phyloP scores from a whole-genome alignment of 2,113 vertebrate genomes.

The Calyptommatus sinebrachiatus region DNA sequence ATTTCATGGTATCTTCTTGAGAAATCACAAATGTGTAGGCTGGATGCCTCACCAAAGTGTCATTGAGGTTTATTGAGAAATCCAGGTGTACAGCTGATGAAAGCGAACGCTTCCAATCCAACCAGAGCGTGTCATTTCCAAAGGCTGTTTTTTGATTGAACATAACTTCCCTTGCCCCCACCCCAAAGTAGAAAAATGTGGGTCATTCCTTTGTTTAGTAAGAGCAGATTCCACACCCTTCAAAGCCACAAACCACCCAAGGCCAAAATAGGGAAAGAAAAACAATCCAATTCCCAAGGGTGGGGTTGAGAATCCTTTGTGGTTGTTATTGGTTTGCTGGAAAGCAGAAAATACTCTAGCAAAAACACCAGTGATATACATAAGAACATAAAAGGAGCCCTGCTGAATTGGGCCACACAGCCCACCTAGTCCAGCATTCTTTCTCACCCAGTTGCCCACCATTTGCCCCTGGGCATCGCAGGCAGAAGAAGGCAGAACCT shows the following conservation, averaged over 20 bases:
- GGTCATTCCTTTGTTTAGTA: slow-evolving; percentile 19
- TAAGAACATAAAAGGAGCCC: too few relatives aligned
- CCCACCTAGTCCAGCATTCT: too few relatives aligned
- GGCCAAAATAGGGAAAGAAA: background rate
- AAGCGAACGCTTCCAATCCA: background rate
- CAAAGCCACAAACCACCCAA: slow-evolving; percentile 14
- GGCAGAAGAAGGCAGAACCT: too few relatives aligned
- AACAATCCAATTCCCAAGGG: slow-evolving; percentile 4
- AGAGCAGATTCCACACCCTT: background rate
- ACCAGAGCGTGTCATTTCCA: slow-evolving; percentile 34
- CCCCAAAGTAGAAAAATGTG: slow-evolving; percentile 2
- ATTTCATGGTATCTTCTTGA: background rate
- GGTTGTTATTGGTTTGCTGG: background rate
- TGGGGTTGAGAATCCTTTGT: background rate
- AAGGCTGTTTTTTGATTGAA: slow-evolving; percentile 1
- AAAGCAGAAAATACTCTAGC: background rate
- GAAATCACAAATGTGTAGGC: background rate
- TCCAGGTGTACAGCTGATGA: background rate
- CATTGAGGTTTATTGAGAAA: slow-evolving; percentile 10
- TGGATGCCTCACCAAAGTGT: accelerated
- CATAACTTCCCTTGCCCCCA: slow-evolving; percentile 27
- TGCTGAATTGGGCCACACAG: too few relatives aligned
- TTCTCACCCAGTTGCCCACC: too few relatives aligned
- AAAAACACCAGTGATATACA: too few relatives aligned
- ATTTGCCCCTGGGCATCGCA: too few relatives aligned